Conservation (phyloP, 2,113 vertebrate genomes). For the Tylochromis polylepis region DNA sequence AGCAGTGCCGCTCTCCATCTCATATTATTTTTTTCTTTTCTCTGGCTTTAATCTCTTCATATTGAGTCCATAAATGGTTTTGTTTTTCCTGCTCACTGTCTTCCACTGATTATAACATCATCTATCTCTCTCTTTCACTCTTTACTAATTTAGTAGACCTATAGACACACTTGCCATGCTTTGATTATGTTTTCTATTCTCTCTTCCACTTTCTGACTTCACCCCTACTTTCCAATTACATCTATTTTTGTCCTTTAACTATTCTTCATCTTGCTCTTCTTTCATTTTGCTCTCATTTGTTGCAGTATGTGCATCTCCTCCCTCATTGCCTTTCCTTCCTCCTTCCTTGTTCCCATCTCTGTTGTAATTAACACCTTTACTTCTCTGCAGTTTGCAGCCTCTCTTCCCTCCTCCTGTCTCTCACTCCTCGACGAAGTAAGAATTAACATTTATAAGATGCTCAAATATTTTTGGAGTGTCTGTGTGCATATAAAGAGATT, state of each 20-base stretch:
- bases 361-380: constrained; percentile 28
- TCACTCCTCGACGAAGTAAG: constrained; percentile 10
- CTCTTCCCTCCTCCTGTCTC: not conserved
- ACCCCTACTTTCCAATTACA: constrained; percentile 21
- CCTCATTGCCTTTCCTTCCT: not conserved
- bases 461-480: constrained; percentile 29
- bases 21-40: not conserved
- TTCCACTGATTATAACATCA: not conserved
- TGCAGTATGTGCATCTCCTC: not conserved
- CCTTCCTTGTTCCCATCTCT: not conserved
- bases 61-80: not conserved
- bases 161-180: not conserved
- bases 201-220: not conserved
- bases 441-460: constrained; percentile 27
- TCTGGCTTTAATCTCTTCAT: constrained; percentile 1
- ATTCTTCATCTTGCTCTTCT: constrained; percentile 4
- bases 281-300: constrained; percentile 29
- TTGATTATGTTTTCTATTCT: constrained; percentile 29
- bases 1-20: not conserved
- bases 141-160: constrained; percentile 16
- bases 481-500: not conserved
- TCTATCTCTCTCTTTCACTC: not conserved
- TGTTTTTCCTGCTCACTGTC: not conserved
- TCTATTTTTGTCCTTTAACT: constrained; percentile 29
- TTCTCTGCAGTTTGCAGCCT: not conserved